Conservation (phyloP, 2,888 invertebrate genomes). For the Diplazon laetatorius region DNA sequence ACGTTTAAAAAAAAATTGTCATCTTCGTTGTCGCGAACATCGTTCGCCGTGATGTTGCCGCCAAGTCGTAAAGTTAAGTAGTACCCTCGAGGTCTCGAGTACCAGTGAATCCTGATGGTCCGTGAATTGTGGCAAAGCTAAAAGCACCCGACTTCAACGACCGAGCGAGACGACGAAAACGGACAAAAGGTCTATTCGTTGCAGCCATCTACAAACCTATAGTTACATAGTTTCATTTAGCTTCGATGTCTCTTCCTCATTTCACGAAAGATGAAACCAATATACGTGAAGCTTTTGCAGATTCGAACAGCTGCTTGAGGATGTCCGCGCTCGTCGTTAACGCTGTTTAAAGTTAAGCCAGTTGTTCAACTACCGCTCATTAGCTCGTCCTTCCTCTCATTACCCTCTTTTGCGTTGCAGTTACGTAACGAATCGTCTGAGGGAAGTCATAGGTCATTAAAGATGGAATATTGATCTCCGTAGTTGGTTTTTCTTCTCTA, state of each 20-base stretch:
- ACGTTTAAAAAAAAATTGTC: constrained; percentile 62
- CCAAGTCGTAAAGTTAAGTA: constrained; percentile 74
- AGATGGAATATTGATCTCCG: too few relatives aligned
- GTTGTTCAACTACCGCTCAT: constrained; percentile 66
- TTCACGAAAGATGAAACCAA: constrained; percentile 5
- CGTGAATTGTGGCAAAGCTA: not conserved
- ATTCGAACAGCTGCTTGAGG: not conserved
- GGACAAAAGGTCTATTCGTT: not conserved
- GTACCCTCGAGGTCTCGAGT: constrained; percentile 67
- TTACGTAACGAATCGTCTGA: too few relatives aligned
- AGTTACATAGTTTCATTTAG: constrained; percentile 2
- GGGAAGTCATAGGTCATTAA: too few relatives aligned
- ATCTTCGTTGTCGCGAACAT: constrained; percentile 56
- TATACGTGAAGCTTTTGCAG: not conserved
- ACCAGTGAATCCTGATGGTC: constrained; percentile 32
- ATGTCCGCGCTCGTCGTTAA: not conserved
- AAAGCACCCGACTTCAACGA: constrained; percentile 8
- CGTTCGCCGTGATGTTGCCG: constrained; percentile 38
- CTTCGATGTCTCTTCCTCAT: not conserved
- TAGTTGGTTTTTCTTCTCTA: too few relatives aligned
- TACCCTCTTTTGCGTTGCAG: constrained; percentile 34
- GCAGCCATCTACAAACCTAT: not conserved
- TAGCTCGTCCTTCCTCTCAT: constrained; percentile 10
- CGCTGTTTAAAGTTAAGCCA: constrained; percentile 64
- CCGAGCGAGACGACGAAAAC: constrained; percentile 11